Evolutionary conservation across 1,140 invertebrate species (phyloP), one percentile per base, ranked within the genome.

Genomic region (Tetramorium parvispinum): DNA sequence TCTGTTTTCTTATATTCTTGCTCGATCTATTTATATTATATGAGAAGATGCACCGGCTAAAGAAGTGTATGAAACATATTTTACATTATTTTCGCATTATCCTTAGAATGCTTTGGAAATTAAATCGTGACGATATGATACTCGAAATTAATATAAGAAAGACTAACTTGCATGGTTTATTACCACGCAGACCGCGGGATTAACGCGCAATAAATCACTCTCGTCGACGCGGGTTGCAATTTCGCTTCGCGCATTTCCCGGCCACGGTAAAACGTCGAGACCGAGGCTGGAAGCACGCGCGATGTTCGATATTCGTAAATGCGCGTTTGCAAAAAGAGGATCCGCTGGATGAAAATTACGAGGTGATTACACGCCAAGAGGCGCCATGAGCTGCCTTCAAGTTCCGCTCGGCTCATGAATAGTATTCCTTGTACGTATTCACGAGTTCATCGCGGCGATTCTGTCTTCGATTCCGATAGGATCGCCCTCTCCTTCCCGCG

Each of bases 401-500:
- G 32, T 66, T 49, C 57, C 18, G n/a, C 40, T 61, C 61, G 73
- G 65, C 68, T 91, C 83, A 90, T 91, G 86, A 91, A 91, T 91
- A 91, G 86, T 88, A 88, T 85, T 91, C 89, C 59, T 91, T 91
- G 89, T 90, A 86, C 18, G 55, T 70, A 40, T 32, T 10, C 37
- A 81, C 75, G 59, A 78, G 49, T 83, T 90, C 79, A 78, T 85
- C 86, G 65, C 82, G 82, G 82, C 77, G 81, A 88, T 90, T 90
- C 86, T 86, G 83, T 90, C 86, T 83, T 86, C 55, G 57, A 53
- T 78, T n/a, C 27, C 49, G 71, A 86, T 83, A 68, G 37, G 68
- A 73, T 68, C 77, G 11, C 43, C 55, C 2, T n/a, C 24, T 51
- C 82, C 21, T 16, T 27, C 59, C 21, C 27, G 46, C 13, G n/a